These are phyloP conservation scores for Arenaria interpres DNA, from an alignment of 2,113 vertebrate genomes.

Conservation along the genomic window DNA sequence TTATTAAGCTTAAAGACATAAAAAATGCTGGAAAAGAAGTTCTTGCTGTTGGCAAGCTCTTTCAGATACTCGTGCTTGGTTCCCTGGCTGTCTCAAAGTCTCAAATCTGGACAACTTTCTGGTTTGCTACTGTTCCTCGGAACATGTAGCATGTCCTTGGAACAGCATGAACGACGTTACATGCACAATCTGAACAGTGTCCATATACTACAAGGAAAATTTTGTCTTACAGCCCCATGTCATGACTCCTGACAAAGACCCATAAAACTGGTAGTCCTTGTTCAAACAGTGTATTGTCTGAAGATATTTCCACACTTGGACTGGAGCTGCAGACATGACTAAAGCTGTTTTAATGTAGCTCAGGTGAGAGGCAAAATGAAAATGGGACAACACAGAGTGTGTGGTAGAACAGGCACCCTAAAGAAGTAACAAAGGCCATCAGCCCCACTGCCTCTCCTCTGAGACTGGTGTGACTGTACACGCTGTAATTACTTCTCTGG, in stretches of 20 bases:
- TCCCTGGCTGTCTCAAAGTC: background rate
- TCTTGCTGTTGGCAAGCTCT: background rate
- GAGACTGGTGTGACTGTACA: background rate
- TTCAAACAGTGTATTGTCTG: background rate
- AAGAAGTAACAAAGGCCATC: background rate
- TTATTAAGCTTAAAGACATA: background rate
- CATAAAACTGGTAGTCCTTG: background rate
- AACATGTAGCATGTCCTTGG: no score
- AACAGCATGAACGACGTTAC: background rate
- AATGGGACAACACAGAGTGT: background rate
- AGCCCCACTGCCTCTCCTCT: background rate
- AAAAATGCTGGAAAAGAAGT: background rate
- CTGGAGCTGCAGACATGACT: background rate
- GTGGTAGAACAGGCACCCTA: background rate
- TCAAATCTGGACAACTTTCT: background rate
- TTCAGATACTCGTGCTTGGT: background rate
- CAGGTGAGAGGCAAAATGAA: background rate
- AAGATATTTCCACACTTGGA: background rate
- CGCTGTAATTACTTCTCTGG: conserved; percentile 28
- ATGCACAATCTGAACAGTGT: background rate
- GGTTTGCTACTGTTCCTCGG: background rate
- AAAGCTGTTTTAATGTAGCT: background rate
- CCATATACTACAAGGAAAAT: background rate
- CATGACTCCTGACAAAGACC: background rate
- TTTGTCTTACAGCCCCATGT: background rate